Evolutionary conservation across 2,888 invertebrate species (phyloP).

Genomic region (Tortricodes alternella): DNA sequence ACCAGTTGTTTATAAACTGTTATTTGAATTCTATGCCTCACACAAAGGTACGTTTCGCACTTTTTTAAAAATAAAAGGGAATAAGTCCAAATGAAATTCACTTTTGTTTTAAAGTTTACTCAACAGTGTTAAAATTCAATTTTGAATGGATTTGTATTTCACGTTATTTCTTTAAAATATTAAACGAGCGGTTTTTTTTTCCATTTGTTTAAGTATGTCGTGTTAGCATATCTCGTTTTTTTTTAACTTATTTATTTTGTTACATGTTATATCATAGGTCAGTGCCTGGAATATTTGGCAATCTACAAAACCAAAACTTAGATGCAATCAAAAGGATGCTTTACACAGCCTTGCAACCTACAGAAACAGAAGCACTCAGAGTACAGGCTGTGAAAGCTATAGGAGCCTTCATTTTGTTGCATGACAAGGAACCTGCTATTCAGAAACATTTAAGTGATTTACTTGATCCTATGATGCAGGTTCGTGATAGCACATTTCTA

Average conservation of each 20-base stretch:
- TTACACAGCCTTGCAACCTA: conserved; percentile 89
- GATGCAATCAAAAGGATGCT: conserved; percentile 98
- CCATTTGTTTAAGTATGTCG: background rate
- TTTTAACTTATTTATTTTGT: background rate
- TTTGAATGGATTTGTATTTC: too few relatives aligned
- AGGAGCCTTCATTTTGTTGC: conserved; percentile 93
- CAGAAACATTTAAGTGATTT: conserved; percentile 94
- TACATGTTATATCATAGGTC: conserved; percentile 80
- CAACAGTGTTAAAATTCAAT: too few relatives aligned
- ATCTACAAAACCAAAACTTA: conserved; percentile 94
- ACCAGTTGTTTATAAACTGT: conserved; percentile 3
- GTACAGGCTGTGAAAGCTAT: conserved; percentile 93
- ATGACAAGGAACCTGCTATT: conserved; percentile 96
- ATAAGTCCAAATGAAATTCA: too few relatives aligned
- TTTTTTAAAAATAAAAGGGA: background rate
- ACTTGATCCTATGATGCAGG: conserved; percentile 89
- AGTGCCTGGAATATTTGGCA: conserved; percentile 98
- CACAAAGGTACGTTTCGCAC: background rate
- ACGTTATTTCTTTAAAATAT: too few relatives aligned
- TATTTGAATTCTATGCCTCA: conserved; percentile 11
- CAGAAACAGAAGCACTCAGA: conserved; percentile 88
- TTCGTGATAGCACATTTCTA: too few relatives aligned
- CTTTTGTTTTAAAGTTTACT: too few relatives aligned
- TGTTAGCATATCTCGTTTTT: background rate
- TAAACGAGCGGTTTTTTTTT: too few relatives aligned